Base-by-base conservation (phyloP, 2,797 vertebrate species). In the Calcarius lapponicus region DNA sequence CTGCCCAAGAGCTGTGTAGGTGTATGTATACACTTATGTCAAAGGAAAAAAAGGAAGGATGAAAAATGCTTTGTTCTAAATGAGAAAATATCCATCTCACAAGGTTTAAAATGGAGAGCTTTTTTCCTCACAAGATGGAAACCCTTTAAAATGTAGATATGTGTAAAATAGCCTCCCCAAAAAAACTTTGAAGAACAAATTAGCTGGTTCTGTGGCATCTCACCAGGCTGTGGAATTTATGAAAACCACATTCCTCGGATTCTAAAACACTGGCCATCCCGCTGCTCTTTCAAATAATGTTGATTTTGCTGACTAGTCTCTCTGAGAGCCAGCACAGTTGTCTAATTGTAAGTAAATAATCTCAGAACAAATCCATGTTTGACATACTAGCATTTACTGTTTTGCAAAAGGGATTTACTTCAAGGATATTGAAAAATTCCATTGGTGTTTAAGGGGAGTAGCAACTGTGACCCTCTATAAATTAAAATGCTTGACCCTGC, bases 371-470 rank as follows among this genome's bases (percentile, higher is more conserved):
- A 97, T 97, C 97, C 58, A 3, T 91, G 86, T 94, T 96, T 97
- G 97, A 97, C 96, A 97, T 91, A 73, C 88, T 93, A 96, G 93
- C 97, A 90, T 97, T 96, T 97, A 96, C 97, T 97, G 95, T 96
- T 98, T 97, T 96, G 94, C 79, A 95, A 84, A 94, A 96, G 94
- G 95, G 95, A 96, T 96, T 97, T 97, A 94, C 95, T 96, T 95
- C 82, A 72, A 97, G 96, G 95, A 97, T 98, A 98, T 97, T 98
- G 97, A 97, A 98, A 98, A 98, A 98, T 98, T 98, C 97, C 97
- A 97, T 75, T 93, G 96, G 82, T 93, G 50, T 96, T 97, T 97
- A 92, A 93, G 78, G 81, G 86, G 92, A 97, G 90, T 76, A 97
- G 94, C 96, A 97, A 94, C 94, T 82, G 80, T 89, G 95, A 97